Conservation (phyloP, 23 tunicate genomes). For the Styela plicata region DNA sequence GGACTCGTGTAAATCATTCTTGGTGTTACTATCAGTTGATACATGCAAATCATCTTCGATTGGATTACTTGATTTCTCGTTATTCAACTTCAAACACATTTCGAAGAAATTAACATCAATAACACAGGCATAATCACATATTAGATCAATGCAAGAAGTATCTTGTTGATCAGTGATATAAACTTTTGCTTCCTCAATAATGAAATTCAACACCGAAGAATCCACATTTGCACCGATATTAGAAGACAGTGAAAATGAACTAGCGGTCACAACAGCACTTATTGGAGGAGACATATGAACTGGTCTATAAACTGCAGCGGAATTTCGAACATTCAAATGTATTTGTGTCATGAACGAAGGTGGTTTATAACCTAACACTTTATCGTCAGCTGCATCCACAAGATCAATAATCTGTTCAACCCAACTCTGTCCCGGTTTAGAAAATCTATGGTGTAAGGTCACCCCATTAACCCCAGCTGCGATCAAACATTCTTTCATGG, state of each 20-base stretch:
- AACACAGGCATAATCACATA: conserved; percentile 48
- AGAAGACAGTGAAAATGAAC: conserved; percentile 64
- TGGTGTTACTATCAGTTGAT: no score
- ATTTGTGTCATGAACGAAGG: conserved; percentile 72
- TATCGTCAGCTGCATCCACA: conserved; percentile 59
- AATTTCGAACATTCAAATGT: conserved; percentile 54
- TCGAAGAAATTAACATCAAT: conserved; percentile 48
- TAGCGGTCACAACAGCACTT: conserved; percentile 39
- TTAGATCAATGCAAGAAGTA: conserved; percentile 12
- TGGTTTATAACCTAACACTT: conserved; percentile 78
- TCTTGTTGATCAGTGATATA: conserved; percentile 32
- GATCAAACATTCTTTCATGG: conserved; percentile 38
- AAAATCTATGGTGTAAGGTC: conserved; percentile 39
- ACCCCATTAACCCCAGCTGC: conserved; percentile 34
- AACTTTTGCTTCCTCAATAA: conserved; percentile 44
- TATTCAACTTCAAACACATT: conserved; percentile 35
- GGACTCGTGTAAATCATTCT: no score
- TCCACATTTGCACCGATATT: conserved; percentile 55
- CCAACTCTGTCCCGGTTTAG: conserved; percentile 45
- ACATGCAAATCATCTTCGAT: not conserved
- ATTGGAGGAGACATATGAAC: conserved; percentile 37
- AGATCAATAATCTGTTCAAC: conserved; percentile 60
- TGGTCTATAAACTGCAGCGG: conserved; percentile 52
- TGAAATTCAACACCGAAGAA: conserved; percentile 33
- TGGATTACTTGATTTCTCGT: not conserved